Conservation (phyloP, 2,113 vertebrate genomes). For the Cyanoderma ruficeps region DNA sequence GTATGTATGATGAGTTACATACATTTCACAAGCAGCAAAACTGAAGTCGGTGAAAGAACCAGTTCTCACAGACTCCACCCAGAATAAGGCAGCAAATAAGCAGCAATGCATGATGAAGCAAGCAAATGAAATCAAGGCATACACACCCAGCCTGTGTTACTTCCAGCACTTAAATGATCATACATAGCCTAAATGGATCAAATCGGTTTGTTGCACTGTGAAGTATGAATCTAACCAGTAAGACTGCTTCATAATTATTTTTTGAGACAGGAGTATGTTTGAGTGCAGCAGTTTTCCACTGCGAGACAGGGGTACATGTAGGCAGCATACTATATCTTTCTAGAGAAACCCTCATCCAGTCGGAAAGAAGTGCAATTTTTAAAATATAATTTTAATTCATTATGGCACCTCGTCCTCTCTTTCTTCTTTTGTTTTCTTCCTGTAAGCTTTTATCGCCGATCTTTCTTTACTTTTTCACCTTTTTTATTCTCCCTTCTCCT, state of each 20-base stretch:
- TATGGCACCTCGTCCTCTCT: background rate
- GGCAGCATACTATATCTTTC: background rate
- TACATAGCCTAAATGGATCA: background rate
- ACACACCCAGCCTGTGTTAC: background rate
- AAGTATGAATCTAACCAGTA: background rate
- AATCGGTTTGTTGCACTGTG: background rate
- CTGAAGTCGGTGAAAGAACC: constrained; percentile 22
- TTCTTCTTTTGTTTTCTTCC: background rate
- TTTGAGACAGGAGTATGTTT: background rate
- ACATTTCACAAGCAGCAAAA: constrained; percentile 9
- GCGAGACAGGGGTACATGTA: background rate
- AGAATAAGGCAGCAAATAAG: background rate
- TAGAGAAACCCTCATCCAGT: background rate
- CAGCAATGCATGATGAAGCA: background rate
- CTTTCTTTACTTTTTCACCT: background rate
- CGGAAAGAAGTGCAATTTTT: background rate
- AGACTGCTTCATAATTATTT: background rate
- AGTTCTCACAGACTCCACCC: constrained; percentile 32
- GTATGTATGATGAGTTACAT: background rate
- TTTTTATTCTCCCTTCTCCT: background rate
- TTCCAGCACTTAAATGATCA: background rate
- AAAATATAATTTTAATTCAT: background rate
- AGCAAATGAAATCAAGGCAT: background rate
- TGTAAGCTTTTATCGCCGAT: background rate
- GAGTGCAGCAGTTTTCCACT: background rate